Evolutionary conservation across 2,888 invertebrate genomes (phyloP).

Genomic region (Conus canariensis): DNA sequence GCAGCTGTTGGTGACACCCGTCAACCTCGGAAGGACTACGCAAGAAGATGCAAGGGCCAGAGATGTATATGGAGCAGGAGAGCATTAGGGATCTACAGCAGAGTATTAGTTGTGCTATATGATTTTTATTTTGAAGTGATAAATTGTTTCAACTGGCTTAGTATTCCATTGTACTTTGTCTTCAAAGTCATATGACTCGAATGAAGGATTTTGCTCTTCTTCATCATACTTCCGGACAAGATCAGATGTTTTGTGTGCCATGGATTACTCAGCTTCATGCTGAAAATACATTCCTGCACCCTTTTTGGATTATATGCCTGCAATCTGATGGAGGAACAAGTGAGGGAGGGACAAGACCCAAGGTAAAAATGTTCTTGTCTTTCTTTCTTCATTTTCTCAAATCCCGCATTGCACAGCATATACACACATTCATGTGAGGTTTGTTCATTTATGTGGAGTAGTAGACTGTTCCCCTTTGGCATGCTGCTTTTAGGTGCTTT

Average conservation of each 20-base stretch:
- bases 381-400: slow-evolving; percentile 5
- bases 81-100: background rate
- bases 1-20: background rate
- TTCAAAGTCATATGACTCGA: background rate
- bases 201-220: background rate
- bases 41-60: slow-evolving; percentile 1
- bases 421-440: background rate
- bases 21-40: background rate
- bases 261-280: background rate
- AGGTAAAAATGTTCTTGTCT: background rate
- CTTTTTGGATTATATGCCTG: too few relatives aligned
- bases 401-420: background rate
- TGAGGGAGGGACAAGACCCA: too few relatives aligned
- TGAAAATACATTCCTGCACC: background rate
- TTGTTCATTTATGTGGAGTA: slow-evolving; percentile 2
- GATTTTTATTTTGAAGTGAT: slow-evolving; percentile 1
- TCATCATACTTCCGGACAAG: background rate
- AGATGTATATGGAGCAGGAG: slow-evolving; percentile 8
- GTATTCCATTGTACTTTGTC: background rate
- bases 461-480: background rate
- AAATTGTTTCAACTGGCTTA: background rate
- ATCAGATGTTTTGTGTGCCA: background rate
- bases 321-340: too few relatives aligned
- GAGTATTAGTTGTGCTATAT: background rate
- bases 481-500: background rate